Evolutionary conservation across 2,113 vertebrate genomes (phyloP), one percentile per base, ranked within the genome.

Genomic region (Leucoraja erinaceus): DNA sequence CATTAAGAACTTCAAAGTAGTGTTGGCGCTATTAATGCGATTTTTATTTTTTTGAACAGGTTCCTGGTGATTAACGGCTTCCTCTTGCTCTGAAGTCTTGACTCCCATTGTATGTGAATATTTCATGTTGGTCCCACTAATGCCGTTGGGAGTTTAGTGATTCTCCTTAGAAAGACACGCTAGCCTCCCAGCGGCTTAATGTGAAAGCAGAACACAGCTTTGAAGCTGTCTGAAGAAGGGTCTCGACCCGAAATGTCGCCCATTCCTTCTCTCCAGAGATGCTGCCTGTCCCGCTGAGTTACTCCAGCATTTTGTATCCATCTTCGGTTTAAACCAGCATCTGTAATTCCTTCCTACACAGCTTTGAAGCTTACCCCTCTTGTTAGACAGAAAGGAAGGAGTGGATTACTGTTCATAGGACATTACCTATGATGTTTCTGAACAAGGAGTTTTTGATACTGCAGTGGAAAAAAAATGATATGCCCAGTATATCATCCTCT

Each of bases 1-100:
- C 83, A 33, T 66, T 63, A 88, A 88, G 28, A 63, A 88, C 59
- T 63, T 88, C 83, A 88, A 63, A 88, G 59, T 31, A 14, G n/a
- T 63, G n/a, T n/a, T 63, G 22, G 38, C 31, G 16, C 33, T 77
- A 77, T 33, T 79, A 86, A 59, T 31, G 3, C 28, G 81, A 61
- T 28, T 54, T 47, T 47, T n/a, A n/a, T n/a, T n/a, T 47, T 47
- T 72, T 66, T 66, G n/a, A 31, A 31, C 61, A 18, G 28, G n/a
- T 88, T 66, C 63, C 4, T 31, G 11, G 28, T 63, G 59, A 88
- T n/a, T 86, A n/a, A 61, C 25, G 12, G 61, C 56, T 9, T 88
- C 12, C n/a, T 31, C 14, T 31, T 72, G 18, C 14, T 18, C 14
- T 66, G 38, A 88, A 63, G 63, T 59, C 56, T 86, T 28, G 22